A percentile compares a stretch with the other conserved stretches of the same genome.
Evolutionary conservation across 2,113 vertebrate genomes (phyloP).

Genomic region (Arizona elegans): DNA sequence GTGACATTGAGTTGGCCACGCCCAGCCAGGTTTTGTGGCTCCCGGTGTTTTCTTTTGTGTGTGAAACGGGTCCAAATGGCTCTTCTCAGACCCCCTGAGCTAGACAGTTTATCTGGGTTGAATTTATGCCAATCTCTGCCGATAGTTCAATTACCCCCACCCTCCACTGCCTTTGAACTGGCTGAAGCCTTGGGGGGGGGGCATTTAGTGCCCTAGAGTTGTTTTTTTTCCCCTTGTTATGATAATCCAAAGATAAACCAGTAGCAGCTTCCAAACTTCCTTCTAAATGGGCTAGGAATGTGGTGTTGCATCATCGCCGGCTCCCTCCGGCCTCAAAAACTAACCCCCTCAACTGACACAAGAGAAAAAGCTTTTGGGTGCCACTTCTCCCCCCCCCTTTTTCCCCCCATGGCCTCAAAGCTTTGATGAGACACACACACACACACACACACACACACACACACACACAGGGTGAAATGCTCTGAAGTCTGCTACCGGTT

Average conservation of each 20-base stretch:
- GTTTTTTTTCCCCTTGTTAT: background rate
- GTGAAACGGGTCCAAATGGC: no score
- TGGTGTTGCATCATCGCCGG: background rate
- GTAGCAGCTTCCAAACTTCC: background rate
- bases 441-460: background rate
- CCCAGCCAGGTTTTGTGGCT: no score
- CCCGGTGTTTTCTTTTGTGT: no score
- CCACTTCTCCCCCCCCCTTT: fast-evolving
- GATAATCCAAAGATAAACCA: background rate
- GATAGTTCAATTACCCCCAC: background rate
- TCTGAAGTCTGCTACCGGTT: no score
- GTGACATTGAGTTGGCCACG: no score
- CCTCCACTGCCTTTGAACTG: background rate
- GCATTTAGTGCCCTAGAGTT: background rate
- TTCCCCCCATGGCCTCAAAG: background rate
- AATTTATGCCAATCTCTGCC: background rate
- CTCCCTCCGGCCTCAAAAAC: background rate
- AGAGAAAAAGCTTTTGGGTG: background rate
- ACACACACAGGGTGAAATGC: background rate
- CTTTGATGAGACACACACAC: background rate
- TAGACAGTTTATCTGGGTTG: no score
- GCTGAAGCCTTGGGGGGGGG: background rate
- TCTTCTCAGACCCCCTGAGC: no score
- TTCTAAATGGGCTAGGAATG: background rate
- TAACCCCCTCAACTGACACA: background rate